phyloP scores from a whole-genome alignment of 92 coral and sea anemone species.

The Palythoa grandiflora region DNA sequence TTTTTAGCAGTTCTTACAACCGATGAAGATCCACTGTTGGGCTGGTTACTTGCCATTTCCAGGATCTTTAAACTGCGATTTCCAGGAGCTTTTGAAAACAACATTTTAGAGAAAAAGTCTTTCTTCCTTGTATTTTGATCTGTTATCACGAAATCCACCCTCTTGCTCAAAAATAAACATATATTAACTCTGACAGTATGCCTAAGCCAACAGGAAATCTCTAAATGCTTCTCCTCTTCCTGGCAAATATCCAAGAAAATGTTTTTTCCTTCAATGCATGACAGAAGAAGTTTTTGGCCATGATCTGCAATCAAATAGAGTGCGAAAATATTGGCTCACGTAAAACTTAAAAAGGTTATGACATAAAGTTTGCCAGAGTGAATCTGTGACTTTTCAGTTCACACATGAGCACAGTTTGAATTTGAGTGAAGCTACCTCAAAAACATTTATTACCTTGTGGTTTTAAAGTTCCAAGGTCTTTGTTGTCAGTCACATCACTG shows the following conservation, averaged over 20 bases:
- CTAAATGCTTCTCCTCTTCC: slow-evolving; percentile 7
- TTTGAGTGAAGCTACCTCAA: neutral
- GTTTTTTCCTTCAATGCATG: slow-evolving; percentile 31
- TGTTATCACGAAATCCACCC: slow-evolving; percentile 45
- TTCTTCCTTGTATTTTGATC: slow-evolving; percentile 11
- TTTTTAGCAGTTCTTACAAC: slow-evolving; percentile 20
- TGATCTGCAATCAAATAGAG: neutral
- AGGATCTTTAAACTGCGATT: slow-evolving; percentile 50
- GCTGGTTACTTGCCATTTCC: slow-evolving; percentile 28
- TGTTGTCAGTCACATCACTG: neutral
- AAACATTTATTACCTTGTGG: neutral
- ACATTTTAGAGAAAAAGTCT: neutral
- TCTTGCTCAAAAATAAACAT: slow-evolving; percentile 48
- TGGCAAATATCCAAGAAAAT: slow-evolving; percentile 28
- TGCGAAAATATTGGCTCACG: neutral
- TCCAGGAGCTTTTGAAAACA: neutral
- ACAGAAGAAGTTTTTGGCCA: neutral
- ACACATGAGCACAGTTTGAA: neutral
- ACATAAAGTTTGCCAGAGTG: neutral
- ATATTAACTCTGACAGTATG: slow-evolving; percentile 4
- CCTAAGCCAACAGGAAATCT: slow-evolving; percentile 17
- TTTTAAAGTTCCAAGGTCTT: neutral
- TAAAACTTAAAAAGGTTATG: too few species aligned
- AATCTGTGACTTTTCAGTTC: neutral
- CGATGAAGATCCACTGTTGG: slow-evolving; percentile 38